Percentiles rank a stretch among this genome's conserved stretches.
phyloP scores from a whole-genome alignment of 2,113 vertebrate genomes.

The Mesocricetus auratus region DNA sequence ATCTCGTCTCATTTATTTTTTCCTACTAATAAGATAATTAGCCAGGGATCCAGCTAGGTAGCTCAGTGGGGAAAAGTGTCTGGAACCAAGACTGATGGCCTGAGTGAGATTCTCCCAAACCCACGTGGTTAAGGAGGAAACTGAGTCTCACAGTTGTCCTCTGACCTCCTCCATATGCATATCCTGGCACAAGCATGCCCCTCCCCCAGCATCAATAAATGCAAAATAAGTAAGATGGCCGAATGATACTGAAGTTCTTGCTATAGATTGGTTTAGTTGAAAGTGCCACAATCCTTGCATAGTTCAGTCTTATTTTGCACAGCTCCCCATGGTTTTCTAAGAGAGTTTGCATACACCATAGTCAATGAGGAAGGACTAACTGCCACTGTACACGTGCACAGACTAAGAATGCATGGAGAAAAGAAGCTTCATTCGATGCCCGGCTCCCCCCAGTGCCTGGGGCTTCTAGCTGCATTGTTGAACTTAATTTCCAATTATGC shows the following conservation, averaged over 20 bases:
- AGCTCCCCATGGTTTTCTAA: constrained; percentile 17
- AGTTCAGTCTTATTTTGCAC: background rate
- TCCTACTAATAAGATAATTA: background rate
- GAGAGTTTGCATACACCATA: background rate
- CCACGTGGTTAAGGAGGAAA: background rate
- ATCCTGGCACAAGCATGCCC: no score
- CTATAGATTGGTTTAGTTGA: constrained; percentile 24
- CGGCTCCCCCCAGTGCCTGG: background rate
- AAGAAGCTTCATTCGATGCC: background rate
- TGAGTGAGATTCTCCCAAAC: no score
- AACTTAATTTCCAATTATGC: constrained; percentile 49
- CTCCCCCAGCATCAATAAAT: background rate
- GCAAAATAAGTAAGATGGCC: background rate
- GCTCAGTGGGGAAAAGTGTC: no score
- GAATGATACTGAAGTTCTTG: background rate
- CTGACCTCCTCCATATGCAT: background rate
- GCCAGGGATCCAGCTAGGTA: no score
- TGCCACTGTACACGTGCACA: background rate
- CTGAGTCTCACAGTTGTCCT: background rate
- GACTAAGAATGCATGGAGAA: background rate
- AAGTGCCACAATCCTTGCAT: background rate
- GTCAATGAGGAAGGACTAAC: background rate
- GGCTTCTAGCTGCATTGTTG: background rate
- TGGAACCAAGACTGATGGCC: background rate
- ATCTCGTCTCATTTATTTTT: background rate